Base-by-base conservation (phyloP, 2,797 vertebrate species). In the Hydrocynus forskahlii region DNA sequence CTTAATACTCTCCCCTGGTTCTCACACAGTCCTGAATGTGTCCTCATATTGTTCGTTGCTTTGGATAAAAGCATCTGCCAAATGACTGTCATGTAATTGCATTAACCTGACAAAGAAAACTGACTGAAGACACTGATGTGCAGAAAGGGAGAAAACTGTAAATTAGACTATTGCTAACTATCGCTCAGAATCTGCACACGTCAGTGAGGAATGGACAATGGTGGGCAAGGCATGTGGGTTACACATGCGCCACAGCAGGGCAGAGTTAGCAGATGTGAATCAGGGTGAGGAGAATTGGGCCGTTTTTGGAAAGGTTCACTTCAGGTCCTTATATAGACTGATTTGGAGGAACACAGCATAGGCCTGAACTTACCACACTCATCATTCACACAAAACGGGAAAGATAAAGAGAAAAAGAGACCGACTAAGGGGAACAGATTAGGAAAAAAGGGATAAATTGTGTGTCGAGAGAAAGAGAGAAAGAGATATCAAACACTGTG, bases 271-370 rank as follows among this genome's bases (percentile, higher is more conserved):
- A 60, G 48, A 83, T 76, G 75, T 40, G 50, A 68, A 81, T 69
- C 60, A 83, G 63, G 69, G 81, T 78, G 43, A 63, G 21, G 10
- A 77, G 13, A 38, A 45, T 76, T 38, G 81, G 40, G 57, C 78
- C 72, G 40, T 76, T 55, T 60, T 80, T 81, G 69, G 78, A 90
- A 79, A 5, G 13, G 73, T 87, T 88, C 75, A 87, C 54, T 80
- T 87, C 85, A 84, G 71, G 87, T 90, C 92, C 93, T 92, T 94
- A 92, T 93, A 91, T 92, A 92, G 92, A 72, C 82, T 6, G 78
- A 83, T 86, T 89, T 82, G 84, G 48, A 69, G 64, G 75, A 81
- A 85, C 75, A 80, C 68, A 81, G 64, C 29, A 55, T 21, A 40
- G 64, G 50, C 60, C 73, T 54, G 67, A 50, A 69, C 40, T 45